Evolutionary conservation across 1,140 invertebrate species (phyloP).

Genomic region (Colletes latitarsis): DNA sequence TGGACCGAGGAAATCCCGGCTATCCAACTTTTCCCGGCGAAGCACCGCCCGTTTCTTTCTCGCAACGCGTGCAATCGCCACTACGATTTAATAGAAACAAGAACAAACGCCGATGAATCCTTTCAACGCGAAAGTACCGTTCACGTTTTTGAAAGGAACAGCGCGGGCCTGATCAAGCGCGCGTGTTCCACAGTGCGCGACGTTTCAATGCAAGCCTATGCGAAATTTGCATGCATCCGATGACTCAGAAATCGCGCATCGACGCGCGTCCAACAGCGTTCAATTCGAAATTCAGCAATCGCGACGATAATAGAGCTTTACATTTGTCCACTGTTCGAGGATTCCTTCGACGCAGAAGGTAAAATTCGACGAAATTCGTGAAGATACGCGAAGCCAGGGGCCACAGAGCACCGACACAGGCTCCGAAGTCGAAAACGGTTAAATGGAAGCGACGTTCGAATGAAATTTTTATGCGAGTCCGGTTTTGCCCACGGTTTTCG

Average conservation of each 20-base stretch:
- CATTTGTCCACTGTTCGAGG: too few species aligned
- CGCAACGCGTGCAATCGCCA: constrained; percentile 1
- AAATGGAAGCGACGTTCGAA: constrained; percentile 31
- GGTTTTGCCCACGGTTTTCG: constrained; percentile 68
- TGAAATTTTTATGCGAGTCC: constrained; percentile 57
- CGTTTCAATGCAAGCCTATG: constrained; percentile 31
- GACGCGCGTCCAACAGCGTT: not conserved
- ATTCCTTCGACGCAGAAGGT: too few species aligned
- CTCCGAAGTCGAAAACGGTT: not conserved
- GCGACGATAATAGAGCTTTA: too few species aligned
- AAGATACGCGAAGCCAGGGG: too few species aligned
- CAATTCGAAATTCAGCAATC: constrained; percentile 3
- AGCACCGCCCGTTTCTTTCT: not conserved
- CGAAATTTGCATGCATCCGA: constrained; percentile 14
- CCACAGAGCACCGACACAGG: not conserved
- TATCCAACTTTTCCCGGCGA: constrained; percentile 1
- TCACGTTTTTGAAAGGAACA: constrained; percentile 37
- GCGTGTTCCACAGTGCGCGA: constrained; percentile 1
- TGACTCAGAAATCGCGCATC: constrained; percentile 14
- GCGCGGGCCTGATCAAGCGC: constrained; percentile 7
- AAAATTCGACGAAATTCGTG: not conserved
- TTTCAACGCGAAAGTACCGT: constrained; percentile 17
- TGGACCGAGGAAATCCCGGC: not conserved
- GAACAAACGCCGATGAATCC: constrained; percentile 31
- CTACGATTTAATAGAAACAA: constrained; percentile 41